These are phyloP conservation scores for Amphiura filiformis DNA, from an alignment of 35 echinoderm and acorn worm genomes.

Conservation along the genomic window DNA sequence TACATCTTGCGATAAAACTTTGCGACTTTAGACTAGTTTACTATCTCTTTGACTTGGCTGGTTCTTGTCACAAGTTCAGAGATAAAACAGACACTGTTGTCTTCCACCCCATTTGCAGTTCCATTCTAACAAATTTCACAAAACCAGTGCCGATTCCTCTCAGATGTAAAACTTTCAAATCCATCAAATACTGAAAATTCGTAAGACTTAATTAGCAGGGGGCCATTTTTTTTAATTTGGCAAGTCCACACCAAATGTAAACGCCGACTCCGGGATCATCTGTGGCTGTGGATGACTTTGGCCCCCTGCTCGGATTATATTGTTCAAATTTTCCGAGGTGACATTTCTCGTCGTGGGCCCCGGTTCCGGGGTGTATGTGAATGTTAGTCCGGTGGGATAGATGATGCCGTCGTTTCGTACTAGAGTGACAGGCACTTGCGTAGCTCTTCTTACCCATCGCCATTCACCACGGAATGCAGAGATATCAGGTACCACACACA, in stretches of 20 bases:
- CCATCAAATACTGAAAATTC: slow-evolving; percentile 1
- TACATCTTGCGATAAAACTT: too few species aligned
- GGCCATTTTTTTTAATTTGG: background rate
- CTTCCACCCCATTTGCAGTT: too few species aligned
- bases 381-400: slow-evolving; percentile 93
- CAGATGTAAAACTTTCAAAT: too few species aligned
- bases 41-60: too few species aligned
- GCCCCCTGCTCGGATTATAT: background rate
- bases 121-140: too few species aligned
- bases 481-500: slow-evolving; percentile 97
- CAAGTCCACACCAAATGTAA: background rate
- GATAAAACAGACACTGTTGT: too few species aligned
- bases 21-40: too few species aligned
- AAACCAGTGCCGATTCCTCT: too few species aligned
- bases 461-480: slow-evolving; percentile 88
- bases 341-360: slow-evolving; percentile 37
- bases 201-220: background rate
- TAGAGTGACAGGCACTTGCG: slow-evolving; percentile 89
- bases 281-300: background rate
- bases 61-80: too few species aligned
- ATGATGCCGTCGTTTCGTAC: slow-evolving; percentile 93
- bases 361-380: slow-evolving; percentile 96
- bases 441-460: slow-evolving; percentile 72
- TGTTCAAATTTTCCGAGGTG: slow-evolving; percentile 1
- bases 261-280: background rate